Evolutionary conservation across 2,888 invertebrate genomes (phyloP).

Genomic region (Cryptops parisi): DNA sequence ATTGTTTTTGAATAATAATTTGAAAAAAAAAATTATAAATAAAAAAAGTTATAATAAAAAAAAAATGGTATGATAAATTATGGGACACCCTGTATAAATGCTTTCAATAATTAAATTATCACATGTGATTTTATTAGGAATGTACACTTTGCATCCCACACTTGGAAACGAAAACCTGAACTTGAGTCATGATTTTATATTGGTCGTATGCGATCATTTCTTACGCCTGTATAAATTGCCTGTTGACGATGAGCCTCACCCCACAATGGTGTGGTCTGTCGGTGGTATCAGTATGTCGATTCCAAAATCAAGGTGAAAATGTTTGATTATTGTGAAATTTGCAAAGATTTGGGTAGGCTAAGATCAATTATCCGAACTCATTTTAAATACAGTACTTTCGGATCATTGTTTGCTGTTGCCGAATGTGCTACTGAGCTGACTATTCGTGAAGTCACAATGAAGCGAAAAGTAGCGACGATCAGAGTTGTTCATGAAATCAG

Average conservation of each 20-base stretch:
- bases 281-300: background rate
- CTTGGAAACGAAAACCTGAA: too few species aligned
- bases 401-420: conserved; percentile 9
- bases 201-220: background rate
- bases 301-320: background rate
- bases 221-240: background rate
- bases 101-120: too few species aligned
- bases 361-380: too few species aligned
- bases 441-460: background rate
- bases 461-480: background rate
- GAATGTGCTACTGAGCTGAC: conserved; percentile 2
- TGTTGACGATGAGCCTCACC: background rate
- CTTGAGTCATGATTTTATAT: background rate
- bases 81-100: too few species aligned
- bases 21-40: too few species aligned
- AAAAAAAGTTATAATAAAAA: background rate
- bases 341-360: too few species aligned
- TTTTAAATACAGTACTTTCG: conserved; percentile 10
- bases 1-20: too few species aligned
- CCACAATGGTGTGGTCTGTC: background rate
- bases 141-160: too few species aligned
- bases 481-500: background rate
- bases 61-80: background rate
- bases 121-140: too few species aligned
- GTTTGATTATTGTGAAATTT: too few species aligned